These are phyloP conservation scores for Ptychadena robeensis DNA, from an alignment of 2,797 vertebrate species.

Conservation along the genomic window DNA sequence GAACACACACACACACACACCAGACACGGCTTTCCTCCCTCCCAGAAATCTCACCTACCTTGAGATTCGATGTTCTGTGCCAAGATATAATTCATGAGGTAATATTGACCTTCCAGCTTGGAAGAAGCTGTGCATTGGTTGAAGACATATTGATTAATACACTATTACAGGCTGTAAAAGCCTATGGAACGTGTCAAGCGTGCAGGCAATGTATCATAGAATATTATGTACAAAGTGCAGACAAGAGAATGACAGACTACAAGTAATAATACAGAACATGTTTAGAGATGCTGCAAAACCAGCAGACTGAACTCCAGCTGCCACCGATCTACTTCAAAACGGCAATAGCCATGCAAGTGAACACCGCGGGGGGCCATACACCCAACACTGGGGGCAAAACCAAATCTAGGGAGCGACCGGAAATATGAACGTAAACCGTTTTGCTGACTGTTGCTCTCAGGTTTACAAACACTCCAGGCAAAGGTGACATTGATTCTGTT, in stretches of 20 bases:
- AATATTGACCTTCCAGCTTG: slow-evolving; percentile 25
- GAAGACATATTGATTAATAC: slow-evolving; percentile 46
- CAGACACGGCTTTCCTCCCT: background rate
- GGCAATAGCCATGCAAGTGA: background rate
- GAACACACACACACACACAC: background rate
- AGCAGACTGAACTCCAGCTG: background rate
- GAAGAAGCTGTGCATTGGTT: slow-evolving; percentile 6
- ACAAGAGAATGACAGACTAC: background rate
- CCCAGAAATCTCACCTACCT: background rate
- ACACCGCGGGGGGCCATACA: too few relatives aligned
- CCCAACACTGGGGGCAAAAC: too few relatives aligned
- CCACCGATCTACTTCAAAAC: background rate
- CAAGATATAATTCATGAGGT: slow-evolving; percentile 16
- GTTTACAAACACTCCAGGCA: too few relatives aligned
- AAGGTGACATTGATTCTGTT: too few relatives aligned
- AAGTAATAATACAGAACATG: background rate
- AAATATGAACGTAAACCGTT: too few relatives aligned
- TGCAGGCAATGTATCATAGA: slow-evolving; percentile 15
- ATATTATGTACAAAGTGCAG: slow-evolving; percentile 24
- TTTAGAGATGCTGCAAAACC: background rate
- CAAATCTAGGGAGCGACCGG: too few relatives aligned
- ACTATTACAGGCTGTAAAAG: slow-evolving; percentile 38
- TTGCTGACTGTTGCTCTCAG: too few relatives aligned
- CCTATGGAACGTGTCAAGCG: slow-evolving; percentile 28
- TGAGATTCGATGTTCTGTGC: background rate